Evolutionary conservation across 2,888 invertebrate species (phyloP).

Genomic region (Tiphia femorata): DNA sequence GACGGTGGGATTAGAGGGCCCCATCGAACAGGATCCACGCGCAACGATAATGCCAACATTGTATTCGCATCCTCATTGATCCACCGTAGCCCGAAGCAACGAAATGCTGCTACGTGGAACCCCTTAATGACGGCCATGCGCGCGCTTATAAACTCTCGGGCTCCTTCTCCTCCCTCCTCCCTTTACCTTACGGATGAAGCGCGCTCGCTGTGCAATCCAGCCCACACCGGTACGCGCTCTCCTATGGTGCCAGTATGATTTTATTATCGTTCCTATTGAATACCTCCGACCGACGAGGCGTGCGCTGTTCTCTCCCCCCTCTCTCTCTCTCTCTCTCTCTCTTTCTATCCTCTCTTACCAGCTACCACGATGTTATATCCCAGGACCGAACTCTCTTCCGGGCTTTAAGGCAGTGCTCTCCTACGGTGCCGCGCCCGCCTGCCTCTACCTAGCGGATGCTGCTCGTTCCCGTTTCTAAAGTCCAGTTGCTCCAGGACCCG

Average conservation of each 20-base stretch:
- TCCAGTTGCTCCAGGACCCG: slow-evolving; percentile 48
- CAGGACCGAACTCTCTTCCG: slow-evolving; percentile 47
- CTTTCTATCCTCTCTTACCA: no score
- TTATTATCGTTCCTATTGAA: slow-evolving; percentile 47
- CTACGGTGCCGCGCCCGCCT: slow-evolving; percentile 42
- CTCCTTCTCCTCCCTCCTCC: no score
- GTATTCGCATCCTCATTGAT: background rate
- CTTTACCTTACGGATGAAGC: no score
- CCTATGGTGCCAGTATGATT: slow-evolving; percentile 36
- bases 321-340: no score
- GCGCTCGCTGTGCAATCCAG: no score
- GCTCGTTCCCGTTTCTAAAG: slow-evolving; percentile 60
- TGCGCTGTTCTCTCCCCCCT: no score
- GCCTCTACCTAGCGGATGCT: slow-evolving; percentile 56
- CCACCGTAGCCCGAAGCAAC: slow-evolving; percentile 11
- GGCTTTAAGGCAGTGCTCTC: slow-evolving; percentile 42
- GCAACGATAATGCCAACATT: background rate
- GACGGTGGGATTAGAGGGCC: no score
- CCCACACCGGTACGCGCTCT: slow-evolving; percentile 13
- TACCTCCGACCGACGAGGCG: slow-evolving; percentile 16
- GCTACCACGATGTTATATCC: slow-evolving; percentile 18
- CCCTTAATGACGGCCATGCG: slow-evolving; percentile 37
- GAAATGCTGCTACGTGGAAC: no score
- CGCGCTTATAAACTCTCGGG: slow-evolving; percentile 9
- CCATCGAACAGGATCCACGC: background rate